Evolutionary conservation across 1,140 invertebrate genomes (phyloP).

Genomic region (Apis mellifera): Amel_HAv3.1 CM009938.2:12312001-12312500

Average conservation of each 20-base stretch:
- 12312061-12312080: neutral
- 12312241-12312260: conserved; percentile 12
- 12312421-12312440: neutral
- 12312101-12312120: neutral
- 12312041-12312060: neutral
- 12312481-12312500: neutral
- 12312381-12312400: too few relatives aligned
- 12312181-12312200: neutral
- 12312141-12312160: neutral
- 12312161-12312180: neutral
- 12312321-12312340: neutral
- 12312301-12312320: neutral
- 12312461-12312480: neutral
- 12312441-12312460: neutral
- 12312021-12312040: neutral
- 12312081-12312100: neutral
- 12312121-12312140: neutral
- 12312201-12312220: neutral
- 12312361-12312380: too few relatives aligned
- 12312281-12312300: conserved; percentile 8
- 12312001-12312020: neutral
- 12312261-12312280: neutral
- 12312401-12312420: neutral
- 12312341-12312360: neutral
- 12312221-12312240: neutral